phyloP scores from a whole-genome alignment of 2,888 invertebrate species.

The Eupithecia subfuscata region DNA sequence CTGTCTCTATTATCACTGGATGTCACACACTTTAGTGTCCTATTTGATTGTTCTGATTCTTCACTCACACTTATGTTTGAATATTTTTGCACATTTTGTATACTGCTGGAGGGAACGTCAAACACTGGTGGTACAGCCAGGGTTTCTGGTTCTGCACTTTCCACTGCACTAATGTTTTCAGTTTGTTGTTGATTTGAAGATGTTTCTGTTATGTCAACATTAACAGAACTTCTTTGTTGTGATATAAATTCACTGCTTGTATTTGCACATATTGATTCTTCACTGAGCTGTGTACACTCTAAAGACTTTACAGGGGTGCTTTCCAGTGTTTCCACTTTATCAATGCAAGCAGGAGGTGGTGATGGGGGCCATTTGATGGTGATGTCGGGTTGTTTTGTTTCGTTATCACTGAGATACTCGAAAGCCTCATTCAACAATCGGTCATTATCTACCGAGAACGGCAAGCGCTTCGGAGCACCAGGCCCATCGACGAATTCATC shows the following conservation, averaged over 20 bases:
- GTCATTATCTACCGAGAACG: conserved; percentile 47
- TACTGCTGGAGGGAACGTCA: conserved; percentile 66
- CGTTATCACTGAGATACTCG: conserved; percentile 26
- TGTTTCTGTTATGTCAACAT: conserved; percentile 45
- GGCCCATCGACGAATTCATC: conserved; percentile 81
- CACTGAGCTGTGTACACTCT: conserved; percentile 46
- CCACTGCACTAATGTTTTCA: conserved; percentile 31
- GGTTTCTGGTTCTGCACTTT: conserved; percentile 40
- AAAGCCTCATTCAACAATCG: conserved; percentile 14
- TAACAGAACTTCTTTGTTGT: conserved; percentile 52
- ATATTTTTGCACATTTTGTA: conserved; percentile 60
- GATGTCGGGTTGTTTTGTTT: conserved; percentile 32
- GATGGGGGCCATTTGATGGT: conserved; percentile 39
- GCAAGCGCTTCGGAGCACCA: conserved; percentile 71
- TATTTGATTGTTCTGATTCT: conserved; percentile 45
- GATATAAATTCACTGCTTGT: conserved; percentile 48
- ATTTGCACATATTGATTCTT: conserved; percentile 44
- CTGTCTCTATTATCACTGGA: conserved; percentile 77
- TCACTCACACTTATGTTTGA: conserved; percentile 64
- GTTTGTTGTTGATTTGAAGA: conserved; percentile 25
- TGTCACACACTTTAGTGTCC: conserved; percentile 76
- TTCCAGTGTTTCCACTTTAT: conserved; percentile 49
- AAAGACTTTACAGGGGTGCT: conserved; percentile 41
- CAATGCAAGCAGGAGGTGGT: conserved; percentile 51
- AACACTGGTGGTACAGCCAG: conserved; percentile 38